Conservation (phyloP, 2,797 vertebrate genomes). For the Lutjanus argentimaculatus region DNA sequence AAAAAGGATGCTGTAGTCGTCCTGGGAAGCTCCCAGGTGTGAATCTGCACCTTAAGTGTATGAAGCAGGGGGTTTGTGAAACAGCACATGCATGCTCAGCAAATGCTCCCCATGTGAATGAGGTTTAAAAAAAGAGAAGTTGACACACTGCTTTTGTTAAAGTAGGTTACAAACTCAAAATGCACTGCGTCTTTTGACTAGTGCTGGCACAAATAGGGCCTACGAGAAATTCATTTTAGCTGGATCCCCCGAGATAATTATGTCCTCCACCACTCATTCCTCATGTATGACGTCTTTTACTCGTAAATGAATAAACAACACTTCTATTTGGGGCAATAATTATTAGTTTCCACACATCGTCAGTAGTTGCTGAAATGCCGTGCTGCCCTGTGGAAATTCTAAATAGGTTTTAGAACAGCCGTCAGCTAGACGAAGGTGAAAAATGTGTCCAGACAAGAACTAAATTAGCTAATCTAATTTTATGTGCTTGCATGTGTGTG, state of each 20-base stretch:
- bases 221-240: constrained; percentile 41
- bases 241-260: constrained; percentile 57
- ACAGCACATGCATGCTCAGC: constrained; percentile 34
- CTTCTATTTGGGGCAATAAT: constrained; percentile 73
- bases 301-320: constrained; percentile 70
- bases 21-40: constrained; percentile 22
- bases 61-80: constrained; percentile 19
- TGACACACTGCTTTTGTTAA: constrained; percentile 29
- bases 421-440: constrained; percentile 70
- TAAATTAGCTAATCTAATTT: constrained; percentile 83
- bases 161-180: constrained; percentile 58
- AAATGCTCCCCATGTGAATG: constrained; percentile 10
- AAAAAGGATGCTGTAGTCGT: not conserved
- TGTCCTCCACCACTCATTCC: constrained; percentile 46
- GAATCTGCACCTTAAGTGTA: not conserved
- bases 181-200: constrained; percentile 10
- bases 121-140: not conserved
- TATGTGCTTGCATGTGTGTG: constrained; percentile 45
- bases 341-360: constrained; percentile 66
- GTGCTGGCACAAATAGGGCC: constrained; percentile 34
- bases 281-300: constrained; percentile 60
- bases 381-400: constrained; percentile 70
- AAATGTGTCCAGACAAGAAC: constrained; percentile 83
- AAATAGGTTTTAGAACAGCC: constrained; percentile 79
- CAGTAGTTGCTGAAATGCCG: constrained; percentile 50